Evolutionary conservation across 2,113 vertebrate species (phyloP).

Genomic region (Eira barbara): DNA sequence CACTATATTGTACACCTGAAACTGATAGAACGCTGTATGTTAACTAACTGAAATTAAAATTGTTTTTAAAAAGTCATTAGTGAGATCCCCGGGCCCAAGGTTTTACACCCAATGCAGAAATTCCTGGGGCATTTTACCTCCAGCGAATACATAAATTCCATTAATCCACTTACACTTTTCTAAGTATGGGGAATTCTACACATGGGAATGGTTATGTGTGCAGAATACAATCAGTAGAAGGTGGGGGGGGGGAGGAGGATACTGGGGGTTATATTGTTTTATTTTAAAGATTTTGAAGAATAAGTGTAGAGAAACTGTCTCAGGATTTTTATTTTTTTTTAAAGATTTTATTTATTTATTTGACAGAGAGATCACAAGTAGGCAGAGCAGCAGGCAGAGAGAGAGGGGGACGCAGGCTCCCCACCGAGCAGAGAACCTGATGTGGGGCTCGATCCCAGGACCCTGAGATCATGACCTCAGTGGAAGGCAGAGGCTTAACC

Average conservation of each 20-base stretch:
- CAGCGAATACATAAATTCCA: slow-evolving; percentile 19
- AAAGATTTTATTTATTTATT: too few relatives aligned
- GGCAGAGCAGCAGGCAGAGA: too few relatives aligned
- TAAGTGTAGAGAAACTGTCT: background rate
- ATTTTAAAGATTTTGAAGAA: background rate
- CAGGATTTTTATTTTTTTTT: background rate
- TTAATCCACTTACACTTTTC: background rate
- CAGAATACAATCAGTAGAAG: background rate
- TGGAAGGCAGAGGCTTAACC: too few relatives aligned
- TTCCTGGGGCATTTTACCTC: background rate
- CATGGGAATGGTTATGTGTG: background rate
- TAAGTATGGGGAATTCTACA: too few relatives aligned
- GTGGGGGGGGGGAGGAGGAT: background rate
- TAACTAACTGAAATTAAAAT: background rate
- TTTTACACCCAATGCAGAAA: slow-evolving; percentile 11
- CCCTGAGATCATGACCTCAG: too few relatives aligned
- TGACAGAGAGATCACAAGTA: too few relatives aligned
- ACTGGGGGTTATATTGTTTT: background rate
- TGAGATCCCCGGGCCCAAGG: background rate
- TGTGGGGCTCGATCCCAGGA: too few relatives aligned
- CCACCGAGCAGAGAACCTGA: too few relatives aligned
- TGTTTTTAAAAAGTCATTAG: slow-evolving; percentile 31
- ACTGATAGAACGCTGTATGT: background rate
- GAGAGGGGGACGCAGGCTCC: too few relatives aligned
- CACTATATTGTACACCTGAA: background rate